Conservation (phyloP, 2,797 vertebrate genomes). For the Aselliscus stoliczkanus region DNA sequence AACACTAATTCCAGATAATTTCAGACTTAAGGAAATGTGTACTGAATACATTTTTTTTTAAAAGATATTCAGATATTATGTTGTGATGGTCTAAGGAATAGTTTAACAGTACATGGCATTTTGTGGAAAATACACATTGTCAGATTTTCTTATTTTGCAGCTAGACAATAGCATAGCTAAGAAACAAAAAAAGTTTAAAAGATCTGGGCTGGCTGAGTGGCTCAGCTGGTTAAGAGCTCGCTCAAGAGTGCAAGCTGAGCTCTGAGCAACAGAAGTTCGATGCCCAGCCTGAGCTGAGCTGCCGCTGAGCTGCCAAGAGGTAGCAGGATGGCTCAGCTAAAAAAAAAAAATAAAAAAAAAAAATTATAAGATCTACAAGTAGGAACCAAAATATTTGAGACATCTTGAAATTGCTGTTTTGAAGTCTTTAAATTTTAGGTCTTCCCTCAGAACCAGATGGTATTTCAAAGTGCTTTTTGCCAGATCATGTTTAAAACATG, state of each 20-base stretch:
- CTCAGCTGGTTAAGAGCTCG: too few relatives aligned
- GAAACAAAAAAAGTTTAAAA: too few relatives aligned
- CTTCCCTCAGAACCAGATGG: not conserved
- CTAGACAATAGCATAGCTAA: not conserved
- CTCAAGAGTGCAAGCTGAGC: too few relatives aligned
- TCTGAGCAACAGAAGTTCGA: too few relatives aligned
- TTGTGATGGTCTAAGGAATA: not conserved
- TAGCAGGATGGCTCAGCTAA: too few relatives aligned
- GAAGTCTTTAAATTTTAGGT: not conserved
- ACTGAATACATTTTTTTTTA: not conserved
- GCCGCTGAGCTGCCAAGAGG: too few relatives aligned
- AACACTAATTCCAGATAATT: not conserved
- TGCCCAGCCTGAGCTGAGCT: too few relatives aligned
- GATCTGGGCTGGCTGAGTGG: too few relatives aligned
- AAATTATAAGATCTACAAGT: not conserved
- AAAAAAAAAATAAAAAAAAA: too few relatives aligned
- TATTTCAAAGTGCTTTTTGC: not conserved
- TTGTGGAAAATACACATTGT: constrained; percentile 23
- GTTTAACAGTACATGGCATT: not conserved
- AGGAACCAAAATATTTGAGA: not conserved
- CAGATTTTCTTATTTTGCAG: not conserved
- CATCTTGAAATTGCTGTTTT: not conserved
- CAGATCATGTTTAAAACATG: not conserved
- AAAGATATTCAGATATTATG: not conserved
- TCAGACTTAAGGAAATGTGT: not conserved